Conservation (phyloP, 2,113 vertebrate species). For the Mormoops blainvillei region DNA sequence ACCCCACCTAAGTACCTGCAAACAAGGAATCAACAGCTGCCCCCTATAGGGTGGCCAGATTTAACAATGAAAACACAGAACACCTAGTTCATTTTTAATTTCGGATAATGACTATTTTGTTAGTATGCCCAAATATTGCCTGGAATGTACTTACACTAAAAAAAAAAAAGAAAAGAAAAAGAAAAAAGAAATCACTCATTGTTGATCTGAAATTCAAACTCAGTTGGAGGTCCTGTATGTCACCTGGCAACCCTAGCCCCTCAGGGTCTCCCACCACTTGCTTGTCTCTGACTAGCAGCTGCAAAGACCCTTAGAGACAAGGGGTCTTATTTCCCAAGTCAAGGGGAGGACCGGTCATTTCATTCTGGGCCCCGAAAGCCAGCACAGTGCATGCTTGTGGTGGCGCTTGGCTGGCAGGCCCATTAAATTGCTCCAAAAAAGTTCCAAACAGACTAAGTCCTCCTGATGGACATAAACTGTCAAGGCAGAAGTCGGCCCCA, state of each 20-base stretch:
- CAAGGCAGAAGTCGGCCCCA: background rate
- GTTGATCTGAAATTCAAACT: background rate
- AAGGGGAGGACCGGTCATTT: background rate
- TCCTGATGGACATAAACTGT: background rate
- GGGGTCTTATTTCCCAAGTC: background rate
- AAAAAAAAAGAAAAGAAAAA: background rate
- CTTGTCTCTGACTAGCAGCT: background rate
- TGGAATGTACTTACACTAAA: background rate
- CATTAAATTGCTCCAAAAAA: background rate
- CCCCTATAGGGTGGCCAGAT: background rate
- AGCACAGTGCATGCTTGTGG: background rate
- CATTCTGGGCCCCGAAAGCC: background rate
- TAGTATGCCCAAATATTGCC: background rate
- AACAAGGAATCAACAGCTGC: background rate
- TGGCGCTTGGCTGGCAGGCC: fast-evolving
- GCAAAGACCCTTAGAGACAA: background rate
- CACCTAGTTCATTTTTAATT: background rate
- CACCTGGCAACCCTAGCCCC: background rate
- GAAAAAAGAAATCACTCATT: background rate
- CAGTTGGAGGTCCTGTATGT: background rate
- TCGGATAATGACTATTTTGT: background rate
- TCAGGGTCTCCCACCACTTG: background rate
- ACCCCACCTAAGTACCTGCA: background rate
- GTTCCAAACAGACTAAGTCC: background rate
- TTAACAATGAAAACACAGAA: background rate